phyloP scores from a whole-genome alignment of 2,113 vertebrate species.

The Megalops atlanticus region DNA sequence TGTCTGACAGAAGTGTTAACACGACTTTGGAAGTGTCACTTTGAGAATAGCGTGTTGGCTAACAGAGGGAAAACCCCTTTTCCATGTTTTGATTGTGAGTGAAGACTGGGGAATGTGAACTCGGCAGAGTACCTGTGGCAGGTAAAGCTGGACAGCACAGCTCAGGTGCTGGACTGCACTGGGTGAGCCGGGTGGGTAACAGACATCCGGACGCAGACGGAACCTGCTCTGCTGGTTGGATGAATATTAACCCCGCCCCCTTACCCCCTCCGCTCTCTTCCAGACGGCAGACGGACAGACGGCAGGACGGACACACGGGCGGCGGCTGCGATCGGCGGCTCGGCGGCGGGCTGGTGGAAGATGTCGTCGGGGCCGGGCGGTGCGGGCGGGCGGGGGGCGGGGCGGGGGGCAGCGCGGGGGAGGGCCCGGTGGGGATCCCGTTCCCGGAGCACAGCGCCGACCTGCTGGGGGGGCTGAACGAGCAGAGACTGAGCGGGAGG shows the following conservation, averaged over 20 bases:
- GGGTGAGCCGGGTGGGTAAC: too few species aligned
- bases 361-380: slow-evolving; percentile 77
- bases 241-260: neutral
- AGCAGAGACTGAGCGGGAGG: slow-evolving; percentile 88
- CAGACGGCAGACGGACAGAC: slow-evolving; percentile 75
- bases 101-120: too few species aligned
- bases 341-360: slow-evolving; percentile 81
- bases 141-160: too few species aligned
- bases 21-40: too few species aligned
- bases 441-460: slow-evolving; percentile 97
- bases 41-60: too few species aligned
- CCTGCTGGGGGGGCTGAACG: slow-evolving; percentile 90
- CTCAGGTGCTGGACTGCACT: too few species aligned
- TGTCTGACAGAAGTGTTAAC: too few species aligned
- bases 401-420: slow-evolving; percentile 76
- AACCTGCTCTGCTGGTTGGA: too few species aligned
- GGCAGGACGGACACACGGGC: slow-evolving; percentile 75
- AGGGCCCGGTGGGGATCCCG: slow-evolving; percentile 96
- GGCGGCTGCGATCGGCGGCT: slow-evolving; percentile 73
- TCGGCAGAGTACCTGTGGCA: too few species aligned
- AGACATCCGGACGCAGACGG: too few species aligned
- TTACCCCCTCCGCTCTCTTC: slow-evolving; percentile 1
- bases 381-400: slow-evolving; percentile 60
- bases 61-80: too few species aligned
- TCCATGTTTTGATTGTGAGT: too few species aligned